A percentile compares a stretch with the other conserved stretches of the same genome.
Conservation (phyloP, 1,140 invertebrate species). For the Drepana arcuata region DNA sequence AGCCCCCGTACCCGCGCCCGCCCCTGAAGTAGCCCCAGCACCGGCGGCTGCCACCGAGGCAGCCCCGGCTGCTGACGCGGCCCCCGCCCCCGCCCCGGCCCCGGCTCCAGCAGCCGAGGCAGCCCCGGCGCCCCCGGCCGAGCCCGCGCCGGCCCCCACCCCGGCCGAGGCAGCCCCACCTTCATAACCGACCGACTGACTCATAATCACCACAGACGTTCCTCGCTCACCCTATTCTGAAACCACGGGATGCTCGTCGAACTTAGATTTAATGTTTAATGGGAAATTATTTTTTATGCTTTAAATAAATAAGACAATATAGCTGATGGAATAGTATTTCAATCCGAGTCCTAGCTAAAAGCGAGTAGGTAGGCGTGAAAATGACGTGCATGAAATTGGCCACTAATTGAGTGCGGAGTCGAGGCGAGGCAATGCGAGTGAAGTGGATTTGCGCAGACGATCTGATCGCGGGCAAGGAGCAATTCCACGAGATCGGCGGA, state of each 20-base stretch:
- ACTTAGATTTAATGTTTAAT: neutral
- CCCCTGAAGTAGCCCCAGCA: constrained; percentile 13
- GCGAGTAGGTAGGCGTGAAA: neutral
- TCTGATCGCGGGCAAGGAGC: constrained; percentile 96
- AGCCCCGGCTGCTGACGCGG: constrained; percentile 11
- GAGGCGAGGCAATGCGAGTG: constrained; percentile 10
- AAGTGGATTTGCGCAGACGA: constrained; percentile 83
- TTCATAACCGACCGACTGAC: constrained; percentile 18
- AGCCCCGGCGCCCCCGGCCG: constrained; percentile 10
- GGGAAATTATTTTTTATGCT: constrained; percentile 22
- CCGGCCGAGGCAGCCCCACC: constrained; percentile 28
- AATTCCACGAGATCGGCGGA: constrained; percentile 97
- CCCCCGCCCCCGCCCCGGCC: constrained; percentile 12
- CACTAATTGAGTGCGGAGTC: neutral
- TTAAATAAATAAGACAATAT: constrained; percentile 39
- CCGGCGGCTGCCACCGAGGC: constrained; percentile 12
- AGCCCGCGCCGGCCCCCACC: constrained; percentile 15
- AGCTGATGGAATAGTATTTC: constrained; percentile 59
- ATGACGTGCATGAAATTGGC: neutral
- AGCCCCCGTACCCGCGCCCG: constrained; percentile 2
- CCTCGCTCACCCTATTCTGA: neutral
- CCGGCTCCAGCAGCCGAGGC: constrained; percentile 9
- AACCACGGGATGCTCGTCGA: neutral
- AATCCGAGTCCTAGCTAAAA: constrained; percentile 5
- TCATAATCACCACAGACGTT: neutral